These are phyloP conservation scores for Amblyornis subalaris DNA, from an alignment of 2,113 vertebrate genomes.

Conservation along the genomic window DNA sequence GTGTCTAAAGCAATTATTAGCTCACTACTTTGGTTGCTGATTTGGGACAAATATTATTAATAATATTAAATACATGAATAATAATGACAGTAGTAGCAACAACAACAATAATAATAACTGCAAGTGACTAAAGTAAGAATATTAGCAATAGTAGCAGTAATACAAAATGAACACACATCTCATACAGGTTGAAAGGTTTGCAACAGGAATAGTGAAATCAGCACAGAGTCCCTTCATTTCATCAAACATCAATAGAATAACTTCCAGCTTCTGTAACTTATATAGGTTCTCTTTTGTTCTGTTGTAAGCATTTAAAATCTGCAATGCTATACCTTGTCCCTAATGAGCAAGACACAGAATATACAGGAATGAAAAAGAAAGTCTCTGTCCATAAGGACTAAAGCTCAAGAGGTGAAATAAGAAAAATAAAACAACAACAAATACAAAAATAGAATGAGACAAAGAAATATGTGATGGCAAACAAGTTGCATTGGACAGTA, in stretches of 20 bases:
- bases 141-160: not conserved
- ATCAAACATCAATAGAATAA: not conserved
- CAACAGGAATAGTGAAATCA: not conserved
- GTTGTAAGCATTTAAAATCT: not conserved
- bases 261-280: not conserved
- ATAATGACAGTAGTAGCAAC: not conserved
- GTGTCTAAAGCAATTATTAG: not conserved
- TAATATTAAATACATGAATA: not conserved
- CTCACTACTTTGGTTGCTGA: not conserved
- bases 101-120: not conserved
- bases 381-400: not conserved
- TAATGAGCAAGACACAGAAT: not conserved
- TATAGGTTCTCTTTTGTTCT: not conserved
- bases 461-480: not conserved
- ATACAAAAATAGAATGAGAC: not conserved
- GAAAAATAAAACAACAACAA: not conserved
- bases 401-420: not conserved
- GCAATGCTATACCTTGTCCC: not conserved
- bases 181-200: not conserved
- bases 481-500: not conserved
- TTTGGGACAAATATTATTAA: not conserved
- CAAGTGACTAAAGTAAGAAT: not conserved
- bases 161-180: not conserved
- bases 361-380: not conserved
- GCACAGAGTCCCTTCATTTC: not conserved